Evolutionary conservation across 2,888 invertebrate species (phyloP), one percentile per base, ranked within the genome.

Genomic region (Nineta flava): DNA sequence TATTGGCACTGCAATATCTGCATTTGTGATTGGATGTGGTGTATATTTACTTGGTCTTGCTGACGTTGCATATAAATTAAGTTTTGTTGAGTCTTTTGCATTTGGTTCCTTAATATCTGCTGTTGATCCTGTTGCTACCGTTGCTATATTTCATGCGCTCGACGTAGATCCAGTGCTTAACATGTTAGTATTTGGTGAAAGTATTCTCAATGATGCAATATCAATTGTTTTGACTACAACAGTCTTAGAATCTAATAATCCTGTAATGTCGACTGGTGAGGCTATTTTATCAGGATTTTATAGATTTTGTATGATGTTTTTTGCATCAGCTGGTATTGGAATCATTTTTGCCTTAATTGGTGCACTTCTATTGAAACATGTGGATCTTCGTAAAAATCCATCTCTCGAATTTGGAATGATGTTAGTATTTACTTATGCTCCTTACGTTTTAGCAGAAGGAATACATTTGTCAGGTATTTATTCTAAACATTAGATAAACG

Each of bases 331-430:
- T 51, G 90, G 90, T 34, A 93, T 99, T 56, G 99, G 99, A 17
- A 91, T 93, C 1, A 74, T 88, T 13, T 94, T 94, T 72, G 99
- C 96, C 41, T 74, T 99, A 19, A 79, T 92, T 34, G 95, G 93
- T 68, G 93, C 95, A 31, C 69, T 96, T 48, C 66, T 96, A 41
- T 71, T 97, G 45, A 97, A 97, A 69, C 93, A 96, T 72, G 83
- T 97, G 53, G 96, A 97, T 70, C 73, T 99, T 52, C 75, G 96
- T 49, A 95, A 94, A 65, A 94, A 97, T 71, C 97, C 99, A 1
- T 97, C 97, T 6, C 71, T 99, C 52, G 99, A 99, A 69, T 94
- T 99, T 72, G 97, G 93, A 40, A 87, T 99, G 75, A 94, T 99
- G 90, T 69, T 99, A 57, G 93, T 97, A 42, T 97, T 99, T 63